Evolutionary conservation across 1,140 invertebrate species (phyloP), one percentile per base, ranked within the genome.

Genomic region (Parasteatoda tepidariorum): DNA sequence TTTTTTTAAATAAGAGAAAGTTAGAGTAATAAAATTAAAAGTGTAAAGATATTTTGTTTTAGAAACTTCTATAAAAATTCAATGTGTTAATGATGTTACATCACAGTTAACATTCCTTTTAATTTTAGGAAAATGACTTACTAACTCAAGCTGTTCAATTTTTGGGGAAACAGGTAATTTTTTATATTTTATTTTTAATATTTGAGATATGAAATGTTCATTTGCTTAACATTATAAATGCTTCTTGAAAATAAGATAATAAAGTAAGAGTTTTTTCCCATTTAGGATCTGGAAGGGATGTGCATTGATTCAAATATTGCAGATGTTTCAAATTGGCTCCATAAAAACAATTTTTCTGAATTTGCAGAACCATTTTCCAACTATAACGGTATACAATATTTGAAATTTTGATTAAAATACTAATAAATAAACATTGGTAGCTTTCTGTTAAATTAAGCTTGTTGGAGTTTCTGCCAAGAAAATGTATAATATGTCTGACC

Each of bases 271-370:
- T n/a, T n/a, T n/a, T n/a, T n/a, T n/a, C n/a, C n/a, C n/a, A n/a
- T 57, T 54, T 70, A 70, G 62, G 54, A 68, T 7, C 33, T 87
- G 67, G 83, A 88, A 83, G 81, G 87, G 0, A 86, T 94, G 83
- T 89, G 91, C 15, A 89, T 92, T 64, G 92, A 93, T 55, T 92
- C 94, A 3, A 92, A 91, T 28, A 91, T 93, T 0, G 86, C 91
- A 22, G 93, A 96, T 88, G 95, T 95, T 3, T 90, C 91, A 34
- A 89, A 92, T 59, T 98, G 96, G 96, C 91, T 97, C n/a, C 92
- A 92, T 28, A 89, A 89, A 18, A 92, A 96, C 88, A 92, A 95
- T 79, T 97, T 97, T 90, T 90, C 91, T 15, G 91, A 92, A 74
- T 95, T 94, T 87, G 89, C 93, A 2, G 89, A 91, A 38, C 94